phyloP scores from a whole-genome alignment of 2,113 vertebrate genomes.

The Saiga tatarica region DNA sequence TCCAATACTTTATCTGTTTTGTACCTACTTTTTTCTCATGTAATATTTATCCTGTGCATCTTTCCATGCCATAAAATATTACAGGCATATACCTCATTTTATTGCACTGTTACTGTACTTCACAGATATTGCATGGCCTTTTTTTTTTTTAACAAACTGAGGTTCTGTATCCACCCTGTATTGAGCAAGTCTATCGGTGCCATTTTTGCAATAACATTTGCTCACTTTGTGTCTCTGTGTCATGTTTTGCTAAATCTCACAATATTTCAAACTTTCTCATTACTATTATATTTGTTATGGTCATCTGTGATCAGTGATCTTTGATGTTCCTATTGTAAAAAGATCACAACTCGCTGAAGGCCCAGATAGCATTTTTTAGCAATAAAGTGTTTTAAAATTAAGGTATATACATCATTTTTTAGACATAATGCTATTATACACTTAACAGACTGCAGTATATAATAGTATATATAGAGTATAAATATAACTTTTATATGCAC shows the following conservation, averaged over 20 bases:
- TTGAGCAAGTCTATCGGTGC: neutral
- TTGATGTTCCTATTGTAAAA: neutral
- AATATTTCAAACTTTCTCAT: neutral
- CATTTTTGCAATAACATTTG: neutral
- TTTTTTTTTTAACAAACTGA: neutral
- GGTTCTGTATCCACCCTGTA: neutral
- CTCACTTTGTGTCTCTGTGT: neutral
- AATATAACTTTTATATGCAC: neutral
- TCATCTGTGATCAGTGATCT: no score
- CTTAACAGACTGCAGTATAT: neutral
- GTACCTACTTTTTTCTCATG: neutral
- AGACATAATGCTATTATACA: neutral
- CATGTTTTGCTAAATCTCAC: neutral
- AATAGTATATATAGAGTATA: neutral
- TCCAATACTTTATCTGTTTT: neutral
- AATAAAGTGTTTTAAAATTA: neutral
- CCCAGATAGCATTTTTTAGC: neutral
- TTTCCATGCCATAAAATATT: slow-evolving; percentile 31
- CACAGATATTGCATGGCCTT: neutral
- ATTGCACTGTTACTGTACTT: neutral
- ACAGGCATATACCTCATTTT: neutral
- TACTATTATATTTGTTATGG: neutral
- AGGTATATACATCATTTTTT: neutral
- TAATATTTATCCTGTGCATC: slow-evolving; percentile 31
- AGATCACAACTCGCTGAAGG: neutral